Base-by-base conservation (phyloP, 2,113 vertebrate genomes). In the Climacteris rufus region DNA sequence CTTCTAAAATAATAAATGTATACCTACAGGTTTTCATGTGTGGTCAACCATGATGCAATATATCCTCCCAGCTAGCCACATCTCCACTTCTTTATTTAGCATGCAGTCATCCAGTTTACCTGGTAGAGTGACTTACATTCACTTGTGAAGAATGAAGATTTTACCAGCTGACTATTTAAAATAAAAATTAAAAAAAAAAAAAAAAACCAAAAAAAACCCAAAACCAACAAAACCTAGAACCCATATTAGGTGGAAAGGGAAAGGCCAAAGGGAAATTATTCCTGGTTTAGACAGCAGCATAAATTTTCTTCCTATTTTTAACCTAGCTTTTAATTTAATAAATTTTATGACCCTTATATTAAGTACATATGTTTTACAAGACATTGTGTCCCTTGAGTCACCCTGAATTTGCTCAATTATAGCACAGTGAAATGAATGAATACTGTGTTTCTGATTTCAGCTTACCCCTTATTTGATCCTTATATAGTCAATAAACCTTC, bases 281-380 rank as follows among this genome's bases (percentile, higher is more conserved):
- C 98, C 98, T 98, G 97, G 96, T 98, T 98, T 96, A 98, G 98
- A 98, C 98, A 99, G 98, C 98, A 97, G 92, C 98, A 99, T 99
- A 99, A 99, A 99, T 99, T 99, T 98, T 98, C 98, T 98, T 98
- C 98, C 98, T 99, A 98, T 99, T 99, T 99, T 99, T 98, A 98
- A 99, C 99, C 98, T 98, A 98, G 97, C 98, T 99, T 99, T 99
- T 99, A 99, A 99, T 99, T 99, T 99, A 99, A 98, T 98, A 99
- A 98, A 98, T 99, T 99, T 99, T 99, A 99, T 98, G 98, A 98
- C 98, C 98, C 97, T 98, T 98, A 98, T 99, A 99, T 99, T 98
- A 99, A 99, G 98, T 99, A 98, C 99, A 99, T 99, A 98, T 99
- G 99, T 99, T 99, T 99, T 99, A 99, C 98, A 99, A 99, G 99